Base-by-base conservation (phyloP, 2,797 vertebrate species). In the Margarornis squamiger region DNA sequence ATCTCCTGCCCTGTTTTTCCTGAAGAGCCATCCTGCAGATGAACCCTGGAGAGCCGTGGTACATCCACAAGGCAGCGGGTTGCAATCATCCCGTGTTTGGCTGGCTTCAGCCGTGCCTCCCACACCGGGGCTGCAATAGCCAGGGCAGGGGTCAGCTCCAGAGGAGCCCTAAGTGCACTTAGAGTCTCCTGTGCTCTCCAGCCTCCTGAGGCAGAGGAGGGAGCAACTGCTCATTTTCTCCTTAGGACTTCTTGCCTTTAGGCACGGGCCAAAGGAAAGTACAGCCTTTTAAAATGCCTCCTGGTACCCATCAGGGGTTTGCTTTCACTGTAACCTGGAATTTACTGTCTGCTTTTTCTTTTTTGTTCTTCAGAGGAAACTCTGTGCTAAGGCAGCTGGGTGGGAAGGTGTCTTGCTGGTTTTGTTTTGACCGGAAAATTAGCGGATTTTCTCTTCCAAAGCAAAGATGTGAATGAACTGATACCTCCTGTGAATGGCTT, bases 21-120 rank as follows among this genome's bases (percentile, higher is more conserved):
- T 63, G 92, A 90, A 89, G 92, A 79, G 36, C 82, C 61, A 14
- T 78, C 86, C 88, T 92, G 92, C 68, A 94, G 83, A 39, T 65
- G 34, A 93, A 3, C 49, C 67, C 74, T 30, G 14, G 75, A 74
- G 87, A 94, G 91, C 86, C 5, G 23, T 38, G 36, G 24, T 86
- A 18, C 23, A 15, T 51, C 34, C 5, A 2, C 38, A 39, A 26
- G 78, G 75, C 61, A 90, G 82, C 67, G 36, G 46, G 46, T 30
- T 83, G 67, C 66, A 72, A 10, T 62, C 19, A 17, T 41, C 55
- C 51, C 1, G 0, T 24, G 43, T 63, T 88, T 45, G 36, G 92
- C 66, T 75, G 66, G 27, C 41, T 54, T 22, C 49, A 29, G 26
- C 73, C 3, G 1, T 1, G 18, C 66, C 63, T 76, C 59, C 30